phyloP scores from a whole-genome alignment of 2,113 vertebrate species.

The Oreotragus oreotragus region DNA sequence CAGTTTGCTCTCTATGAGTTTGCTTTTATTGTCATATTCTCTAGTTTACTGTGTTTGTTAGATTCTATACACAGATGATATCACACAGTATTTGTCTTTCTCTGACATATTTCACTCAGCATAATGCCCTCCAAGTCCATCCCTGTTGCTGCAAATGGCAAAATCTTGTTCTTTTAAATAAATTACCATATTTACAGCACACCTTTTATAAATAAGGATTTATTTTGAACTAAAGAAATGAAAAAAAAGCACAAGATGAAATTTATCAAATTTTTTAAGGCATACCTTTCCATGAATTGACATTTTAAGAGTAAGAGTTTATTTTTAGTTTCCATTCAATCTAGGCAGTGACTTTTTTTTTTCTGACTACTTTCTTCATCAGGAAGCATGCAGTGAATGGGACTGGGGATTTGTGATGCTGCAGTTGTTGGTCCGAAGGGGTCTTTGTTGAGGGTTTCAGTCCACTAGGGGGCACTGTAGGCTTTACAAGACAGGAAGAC shows the following conservation, averaged over 20 bases:
- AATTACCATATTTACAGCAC: not conserved
- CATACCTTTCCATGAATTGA: not conserved
- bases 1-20: not conserved
- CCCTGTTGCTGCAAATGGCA: not conserved
- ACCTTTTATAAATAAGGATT: not conserved
- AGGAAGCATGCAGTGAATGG: not conserved
- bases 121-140: not conserved
- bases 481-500: not conserved
- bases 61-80: not conserved
- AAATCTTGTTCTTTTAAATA: not conserved
- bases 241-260: not conserved
- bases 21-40: not conserved
- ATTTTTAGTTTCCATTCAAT: not conserved
- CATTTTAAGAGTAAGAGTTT: not conserved
- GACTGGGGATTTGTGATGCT: not conserved
- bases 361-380: not conserved
- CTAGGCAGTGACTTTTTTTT: not conserved
- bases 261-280: not conserved
- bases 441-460: not conserved
- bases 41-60: not conserved
- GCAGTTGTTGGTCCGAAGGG: accelerated
- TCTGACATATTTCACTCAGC: not conserved
- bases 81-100: too few species aligned
- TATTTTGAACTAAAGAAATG: not conserved
- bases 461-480: not conserved